Percentiles rank a stretch among this genome's conserved stretches.
These are phyloP conservation scores for Drosophila ficusphila DNA, from an alignment of 1,140 invertebrate genomes.

Conservation along the genomic window DNA sequence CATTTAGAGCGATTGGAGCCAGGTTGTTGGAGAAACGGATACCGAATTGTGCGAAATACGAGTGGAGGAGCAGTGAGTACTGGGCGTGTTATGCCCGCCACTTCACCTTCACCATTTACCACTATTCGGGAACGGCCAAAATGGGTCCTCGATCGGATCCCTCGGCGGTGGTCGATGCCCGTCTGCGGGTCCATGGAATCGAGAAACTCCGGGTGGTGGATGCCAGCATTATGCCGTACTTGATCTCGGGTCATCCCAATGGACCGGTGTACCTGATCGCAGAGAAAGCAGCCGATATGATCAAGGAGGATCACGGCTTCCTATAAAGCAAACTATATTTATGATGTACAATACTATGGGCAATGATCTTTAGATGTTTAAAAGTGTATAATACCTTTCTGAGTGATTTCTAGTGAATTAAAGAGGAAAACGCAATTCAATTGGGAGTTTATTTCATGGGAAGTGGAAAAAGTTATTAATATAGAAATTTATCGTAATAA, in stretches of 20 bases:
- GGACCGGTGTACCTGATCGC: slow-evolving; percentile 88
- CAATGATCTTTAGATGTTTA: background rate
- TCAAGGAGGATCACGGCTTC: slow-evolving; percentile 85
- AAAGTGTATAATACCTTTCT: background rate
- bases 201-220: slow-evolving; percentile 89
- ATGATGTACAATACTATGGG: background rate
- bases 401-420: background rate
- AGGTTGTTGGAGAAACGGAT: slow-evolving; percentile 86
- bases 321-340: background rate
- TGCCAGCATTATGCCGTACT: slow-evolving; percentile 88
- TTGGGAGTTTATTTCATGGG: no score
- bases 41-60: slow-evolving; percentile 87
- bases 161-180: slow-evolving; percentile 89
- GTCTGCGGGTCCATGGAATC: slow-evolving; percentile 88
- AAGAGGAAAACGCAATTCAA: background rate
- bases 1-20: slow-evolving; percentile 86
- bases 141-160: slow-evolving; percentile 90
- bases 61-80: slow-evolving; percentile 87
- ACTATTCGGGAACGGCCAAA: slow-evolving; percentile 93
- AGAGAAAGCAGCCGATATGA: slow-evolving; percentile 88
- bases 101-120: slow-evolving; percentile 91
- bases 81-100: slow-evolving; percentile 89
- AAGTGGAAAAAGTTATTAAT: background rate
- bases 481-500: no score
- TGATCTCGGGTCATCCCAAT: slow-evolving; percentile 88